Evolutionary conservation across 2,113 vertebrate species (phyloP).

Genomic region (Drymodes brunneopygia): DNA sequence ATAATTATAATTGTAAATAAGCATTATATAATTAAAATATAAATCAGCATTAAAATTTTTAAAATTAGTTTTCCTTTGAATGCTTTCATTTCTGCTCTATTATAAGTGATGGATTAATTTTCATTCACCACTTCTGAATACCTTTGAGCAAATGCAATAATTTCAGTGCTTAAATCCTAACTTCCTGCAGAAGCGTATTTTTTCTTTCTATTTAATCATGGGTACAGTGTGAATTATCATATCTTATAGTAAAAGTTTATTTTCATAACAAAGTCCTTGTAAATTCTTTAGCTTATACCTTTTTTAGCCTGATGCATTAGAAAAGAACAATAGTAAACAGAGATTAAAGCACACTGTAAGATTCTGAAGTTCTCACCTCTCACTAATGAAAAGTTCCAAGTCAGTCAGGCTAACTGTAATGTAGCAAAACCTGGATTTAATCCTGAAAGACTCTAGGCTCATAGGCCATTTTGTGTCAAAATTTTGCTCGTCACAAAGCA

Average conservation of each 20-base stretch:
- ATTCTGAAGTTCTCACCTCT: not conserved
- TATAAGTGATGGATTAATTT: slow-evolving; percentile 25
- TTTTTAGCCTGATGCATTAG: not conserved
- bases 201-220: not conserved
- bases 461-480: not conserved
- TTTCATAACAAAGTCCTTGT: not conserved
- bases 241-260: not conserved
- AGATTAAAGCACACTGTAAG: not conserved
- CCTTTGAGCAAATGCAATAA: not conserved
- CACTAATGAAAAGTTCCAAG: not conserved
- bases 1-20: slow-evolving; percentile 52
- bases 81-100: slow-evolving; percentile 30
- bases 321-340: not conserved
- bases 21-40: slow-evolving; percentile 43
- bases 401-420: not conserved
- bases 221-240: not conserved
- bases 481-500: not conserved
- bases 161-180: not conserved
- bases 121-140: not conserved
- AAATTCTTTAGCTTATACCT: not conserved
- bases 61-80: slow-evolving; percentile 5
- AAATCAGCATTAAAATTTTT: not conserved
- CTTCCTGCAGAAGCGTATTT: not conserved
- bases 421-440: not conserved
- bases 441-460: not conserved